phyloP scores from a whole-genome alignment of 2,888 invertebrate genomes.

The Catocala sponsa region DNA sequence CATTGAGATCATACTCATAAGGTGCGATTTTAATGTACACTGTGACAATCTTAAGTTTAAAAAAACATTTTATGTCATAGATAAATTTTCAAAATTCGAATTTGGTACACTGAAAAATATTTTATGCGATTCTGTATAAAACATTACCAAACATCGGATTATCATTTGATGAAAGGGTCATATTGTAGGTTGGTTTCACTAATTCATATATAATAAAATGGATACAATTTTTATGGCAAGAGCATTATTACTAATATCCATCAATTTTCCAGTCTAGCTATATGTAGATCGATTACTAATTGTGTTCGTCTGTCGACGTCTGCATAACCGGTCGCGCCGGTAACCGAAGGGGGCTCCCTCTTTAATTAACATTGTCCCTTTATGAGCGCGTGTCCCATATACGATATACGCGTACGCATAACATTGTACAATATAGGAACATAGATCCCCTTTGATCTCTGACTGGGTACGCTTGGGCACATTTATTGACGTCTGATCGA shows the following conservation, averaged over 20 bases:
- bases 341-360: constrained; percentile 40
- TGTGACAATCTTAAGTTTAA: too few species aligned
- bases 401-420: constrained; percentile 15
- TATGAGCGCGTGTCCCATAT: constrained; percentile 37
- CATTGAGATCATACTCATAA: too few species aligned
- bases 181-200: too few species aligned
- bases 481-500: not conserved
- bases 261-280: not conserved
- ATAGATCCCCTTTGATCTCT: constrained; percentile 10
- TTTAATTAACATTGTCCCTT: constrained; percentile 48
- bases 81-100: too few species aligned
- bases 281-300: constrained; percentile 14
- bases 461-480: not conserved
- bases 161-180: too few species aligned
- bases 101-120: too few species aligned
- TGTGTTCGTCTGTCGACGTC: constrained; percentile 17
- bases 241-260: not conserved
- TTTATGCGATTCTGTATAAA: too few species aligned
- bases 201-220: too few species aligned
- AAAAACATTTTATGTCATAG: too few species aligned
- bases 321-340: constrained; percentile 27
- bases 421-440: not conserved
- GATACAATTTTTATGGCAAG: too few species aligned
- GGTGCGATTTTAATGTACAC: too few species aligned
- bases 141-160: too few species aligned